Conservation (phyloP, 2,113 vertebrate species). For the Cnemophilus loriae region DNA sequence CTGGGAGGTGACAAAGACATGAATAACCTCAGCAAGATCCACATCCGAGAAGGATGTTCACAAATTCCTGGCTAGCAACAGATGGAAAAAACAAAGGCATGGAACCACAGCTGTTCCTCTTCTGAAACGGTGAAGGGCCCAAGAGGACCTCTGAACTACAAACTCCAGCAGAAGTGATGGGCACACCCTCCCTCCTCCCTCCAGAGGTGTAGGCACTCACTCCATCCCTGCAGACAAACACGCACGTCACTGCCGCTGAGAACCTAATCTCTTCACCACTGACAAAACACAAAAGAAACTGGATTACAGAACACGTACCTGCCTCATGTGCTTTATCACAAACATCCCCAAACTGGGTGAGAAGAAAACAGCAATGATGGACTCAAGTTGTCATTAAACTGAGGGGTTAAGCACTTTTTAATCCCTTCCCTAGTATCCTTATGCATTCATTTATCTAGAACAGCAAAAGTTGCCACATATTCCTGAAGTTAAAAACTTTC, state of each 20-base stretch:
- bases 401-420: neutral
- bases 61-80: conserved; percentile 49
- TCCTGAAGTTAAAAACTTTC: neutral
- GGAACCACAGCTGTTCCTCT: conserved; percentile 46
- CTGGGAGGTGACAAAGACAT: conserved; percentile 47
- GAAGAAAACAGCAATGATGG: neutral
- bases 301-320: neutral
- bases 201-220: neutral
- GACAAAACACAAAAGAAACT: neutral
- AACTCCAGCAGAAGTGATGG: neutral
- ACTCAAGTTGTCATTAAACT: neutral
- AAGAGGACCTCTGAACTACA: neutral
- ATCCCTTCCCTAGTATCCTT: neutral
- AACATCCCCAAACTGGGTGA: neutral
- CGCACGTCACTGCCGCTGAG: accelerated
- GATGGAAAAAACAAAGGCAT: conserved; percentile 51
- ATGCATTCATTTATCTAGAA: neutral
- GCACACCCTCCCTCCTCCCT: neutral
- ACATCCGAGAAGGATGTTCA: conserved; percentile 45
- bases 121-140: conserved; percentile 4
- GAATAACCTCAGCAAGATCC: conserved; percentile 50
- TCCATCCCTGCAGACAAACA: neutral
- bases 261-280: neutral
- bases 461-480: neutral
- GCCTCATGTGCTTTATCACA: neutral